Base-by-base conservation (phyloP, 30 jellyfish, hydroid and myxozoan genomes). In the Aurelia coerulea region DNA sequence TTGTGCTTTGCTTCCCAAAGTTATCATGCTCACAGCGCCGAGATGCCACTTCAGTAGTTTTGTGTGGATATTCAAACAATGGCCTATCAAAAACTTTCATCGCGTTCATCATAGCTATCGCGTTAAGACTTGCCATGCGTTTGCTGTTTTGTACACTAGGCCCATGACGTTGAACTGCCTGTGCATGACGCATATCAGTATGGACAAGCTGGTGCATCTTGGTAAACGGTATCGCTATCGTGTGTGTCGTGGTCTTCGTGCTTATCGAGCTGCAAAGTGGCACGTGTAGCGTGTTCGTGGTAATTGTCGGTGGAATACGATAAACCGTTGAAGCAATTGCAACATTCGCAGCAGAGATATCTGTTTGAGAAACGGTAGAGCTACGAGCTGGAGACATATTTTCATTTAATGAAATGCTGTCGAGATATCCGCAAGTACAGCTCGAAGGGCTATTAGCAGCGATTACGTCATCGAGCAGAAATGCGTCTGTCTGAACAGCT, bases 401-500 rank as follows among this genome's bases (percentile, higher is more conserved):
- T 14, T 74, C 84, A 18, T 56, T 60, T 15, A 53, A 56, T 16
- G 62, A 46, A 33, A 63, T 66, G 68, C 73, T 73, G 13, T 64
- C 93, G 15, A 62, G 62, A 59, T 84, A 84, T 2, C 93, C 93
- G 23, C 89, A 84, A 56, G 93, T 84, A 59, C 93, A 84, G 60
- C 89, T 65, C 34, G 89, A 79, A 13, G 89, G 89, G 34, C 89
- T 79, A 31, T 29, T 64, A 5, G 80, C 80, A 13, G 19, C 18
- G 29, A 18, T 29, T 8, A 46, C 78, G 51, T 65, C 71, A 39
- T 64, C 88, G 64, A 74, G 76, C 60, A 74, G 37, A 32, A 53
- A 82, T 10, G 86, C 13, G 46, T 94, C 98, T 11, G 98, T 94
- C 74, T 94, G 98, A 18, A 88, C 97, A 7, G 97, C 90, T 78